Evolutionary conservation across 2,888 invertebrate genomes (phyloP).

Genomic region (Bhutanitis thaidina): DNA sequence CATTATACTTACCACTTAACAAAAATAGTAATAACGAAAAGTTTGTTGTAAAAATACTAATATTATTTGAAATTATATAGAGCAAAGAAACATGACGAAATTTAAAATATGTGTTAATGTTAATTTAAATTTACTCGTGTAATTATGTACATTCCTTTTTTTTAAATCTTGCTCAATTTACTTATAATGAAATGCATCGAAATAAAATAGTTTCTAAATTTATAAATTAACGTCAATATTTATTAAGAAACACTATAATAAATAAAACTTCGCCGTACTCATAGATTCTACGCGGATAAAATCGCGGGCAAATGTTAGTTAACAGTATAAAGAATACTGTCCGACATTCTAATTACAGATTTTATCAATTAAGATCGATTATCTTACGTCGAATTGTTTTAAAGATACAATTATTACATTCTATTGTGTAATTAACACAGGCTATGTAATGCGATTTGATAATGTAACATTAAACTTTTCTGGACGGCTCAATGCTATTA

Average conservation of each 20-base stretch:
- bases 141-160: no score
- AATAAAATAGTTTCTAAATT: no score
- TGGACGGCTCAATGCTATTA: slow-evolving; percentile 27
- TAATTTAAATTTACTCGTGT: no score
- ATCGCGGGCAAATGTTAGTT: no score
- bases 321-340: not conserved
- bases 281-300: no score
- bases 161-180: no score
- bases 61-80: no score
- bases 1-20: not conserved
- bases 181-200: no score
- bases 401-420: slow-evolving; percentile 2
- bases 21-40: not conserved
- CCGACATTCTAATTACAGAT: not conserved
- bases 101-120: no score
- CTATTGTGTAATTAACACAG: slow-evolving; percentile 1
- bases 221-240: no score
- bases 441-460: slow-evolving; percentile 34
- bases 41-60: not conserved
- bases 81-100: no score
- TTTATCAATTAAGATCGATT: slow-evolving; percentile 7
- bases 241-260: no score
- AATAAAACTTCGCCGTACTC: not conserved
- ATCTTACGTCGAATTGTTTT: slow-evolving; percentile 6
- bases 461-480: slow-evolving; percentile 31